These are phyloP conservation scores for Capitella teleta DNA, from an alignment of 1,140 invertebrate species.

Conservation along the genomic window DNA sequence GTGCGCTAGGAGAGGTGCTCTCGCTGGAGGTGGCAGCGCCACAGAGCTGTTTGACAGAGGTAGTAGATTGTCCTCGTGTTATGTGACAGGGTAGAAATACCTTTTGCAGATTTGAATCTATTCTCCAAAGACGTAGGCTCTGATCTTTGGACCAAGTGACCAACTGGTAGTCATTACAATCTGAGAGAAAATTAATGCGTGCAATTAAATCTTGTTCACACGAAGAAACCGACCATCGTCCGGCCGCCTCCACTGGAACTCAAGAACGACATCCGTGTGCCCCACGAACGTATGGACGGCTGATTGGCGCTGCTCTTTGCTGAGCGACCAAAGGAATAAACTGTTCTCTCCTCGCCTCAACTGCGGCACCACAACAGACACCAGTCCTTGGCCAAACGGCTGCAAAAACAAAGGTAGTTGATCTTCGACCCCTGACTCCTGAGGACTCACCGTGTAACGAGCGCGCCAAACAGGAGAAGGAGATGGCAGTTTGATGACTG, in stretches of 20 bases:
- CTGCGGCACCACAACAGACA: constrained; percentile 78
- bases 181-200: constrained; percentile 28
- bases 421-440: neutral
- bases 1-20: too few species aligned
- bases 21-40: too few species aligned
- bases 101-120: constrained; percentile 60
- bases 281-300: constrained; percentile 77
- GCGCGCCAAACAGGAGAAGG: constrained; percentile 86
- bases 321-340: constrained; percentile 66
- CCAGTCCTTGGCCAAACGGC: constrained; percentile 82
- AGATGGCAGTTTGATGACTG: constrained; percentile 70
- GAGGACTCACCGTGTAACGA: constrained; percentile 60
- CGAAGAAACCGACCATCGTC: constrained; percentile 1
- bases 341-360: constrained; percentile 49
- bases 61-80: too few species aligned
- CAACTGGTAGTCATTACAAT: constrained; percentile 65
- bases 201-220: constrained; percentile 1
- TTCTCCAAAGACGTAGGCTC: constrained; percentile 76
- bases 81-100: too few species aligned
- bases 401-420: too few species aligned
- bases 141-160: constrained; percentile 93
- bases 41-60: neutral
- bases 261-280: constrained; percentile 73
- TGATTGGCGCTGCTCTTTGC: constrained; percentile 33
- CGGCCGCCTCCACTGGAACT: constrained; percentile 77